Conservation (phyloP, 2,113 vertebrate species). For the Drymodes brunneopygia region DNA sequence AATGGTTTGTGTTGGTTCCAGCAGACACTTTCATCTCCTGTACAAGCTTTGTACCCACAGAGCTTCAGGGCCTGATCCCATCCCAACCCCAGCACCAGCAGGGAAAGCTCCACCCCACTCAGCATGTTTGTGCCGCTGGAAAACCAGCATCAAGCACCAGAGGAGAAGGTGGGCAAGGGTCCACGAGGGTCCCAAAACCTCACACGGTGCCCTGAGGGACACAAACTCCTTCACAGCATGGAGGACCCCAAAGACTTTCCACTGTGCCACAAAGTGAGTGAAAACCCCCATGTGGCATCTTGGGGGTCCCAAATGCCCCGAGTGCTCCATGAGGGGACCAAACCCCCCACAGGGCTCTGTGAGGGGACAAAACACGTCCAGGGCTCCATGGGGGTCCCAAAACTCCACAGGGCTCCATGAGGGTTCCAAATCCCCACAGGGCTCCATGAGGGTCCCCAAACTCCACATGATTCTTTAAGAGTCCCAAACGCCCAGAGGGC, state of each 20-base stretch:
- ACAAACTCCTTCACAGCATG: background rate
- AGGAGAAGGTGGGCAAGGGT: fast-evolving
- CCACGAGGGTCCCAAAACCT: background rate
- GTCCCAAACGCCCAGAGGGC: fast-evolving
- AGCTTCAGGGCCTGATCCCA: background rate
- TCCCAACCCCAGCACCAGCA: fast-evolving
- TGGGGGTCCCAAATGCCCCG: background rate
- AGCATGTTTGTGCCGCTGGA: fast-evolving
- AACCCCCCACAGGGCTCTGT: background rate
- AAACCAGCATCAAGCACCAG: background rate
- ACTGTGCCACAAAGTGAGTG: fast-evolving
- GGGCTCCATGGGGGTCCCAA: fast-evolving
- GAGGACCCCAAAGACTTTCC: fast-evolving
- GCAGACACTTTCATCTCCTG: background rate
- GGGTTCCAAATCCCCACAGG: fast-evolving
- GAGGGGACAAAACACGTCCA: fast-evolving
- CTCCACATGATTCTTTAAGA: fast-evolving
- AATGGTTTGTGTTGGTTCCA: background rate
- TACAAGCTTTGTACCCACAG: background rate
- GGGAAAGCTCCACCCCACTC: background rate
- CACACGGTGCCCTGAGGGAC: fast-evolving
- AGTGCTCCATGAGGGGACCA: background rate
- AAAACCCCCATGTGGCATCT: fast-evolving
- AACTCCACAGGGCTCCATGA: fast-evolving
- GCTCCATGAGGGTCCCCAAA: fast-evolving